Base-by-base conservation (phyloP, 2,797 vertebrate species). In the Salarias fasciatus region DNA sequence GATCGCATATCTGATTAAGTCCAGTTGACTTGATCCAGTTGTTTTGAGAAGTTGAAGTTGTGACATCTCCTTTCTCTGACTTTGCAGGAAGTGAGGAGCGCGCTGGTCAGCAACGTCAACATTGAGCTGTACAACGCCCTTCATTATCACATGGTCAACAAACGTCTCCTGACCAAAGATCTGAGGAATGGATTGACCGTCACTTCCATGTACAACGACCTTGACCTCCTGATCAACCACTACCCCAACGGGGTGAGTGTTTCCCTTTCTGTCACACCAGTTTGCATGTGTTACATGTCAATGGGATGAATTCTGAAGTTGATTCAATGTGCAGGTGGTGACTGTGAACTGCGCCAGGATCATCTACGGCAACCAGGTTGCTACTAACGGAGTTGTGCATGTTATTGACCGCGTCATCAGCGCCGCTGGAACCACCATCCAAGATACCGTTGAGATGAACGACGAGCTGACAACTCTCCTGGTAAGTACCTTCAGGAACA, bases 351-450 rank as follows among this genome's bases (percentile, higher is more conserved):
- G 98, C 37, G 98, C 96, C 61, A 93, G 97, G 83, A 80, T 99
- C 45, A 96, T 97, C 80, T 92, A 97, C 5, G 97, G 94, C 8
- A 99, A 99, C 82, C 97, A 99, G 84, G 92, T 99, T 53, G 94
- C 98, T 68, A 99, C 97, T 64, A 99, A 99, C 43, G 98, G 98
- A n/a, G 95, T 97, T 31, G 97, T 99, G 28, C 97, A 99, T 3
- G 94, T 99, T 1, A 89, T 99, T 57, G 98, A 99, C 67, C 96
- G 97, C 3, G 95, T 99, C 62, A 91, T 99, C 79, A 95, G 92
- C 0, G 82, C 94, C 5, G 92, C 94, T 45, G 94, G 94, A 67
- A 95, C 81, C 85, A 97, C 92, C 52, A 95, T 99, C 72, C 89
- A 93, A 83, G 94, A 96, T 49, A 83, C 90, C 44, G 72, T 99